Conservation (phyloP, 2,113 vertebrate species). For the Alethe diademata region DNA sequence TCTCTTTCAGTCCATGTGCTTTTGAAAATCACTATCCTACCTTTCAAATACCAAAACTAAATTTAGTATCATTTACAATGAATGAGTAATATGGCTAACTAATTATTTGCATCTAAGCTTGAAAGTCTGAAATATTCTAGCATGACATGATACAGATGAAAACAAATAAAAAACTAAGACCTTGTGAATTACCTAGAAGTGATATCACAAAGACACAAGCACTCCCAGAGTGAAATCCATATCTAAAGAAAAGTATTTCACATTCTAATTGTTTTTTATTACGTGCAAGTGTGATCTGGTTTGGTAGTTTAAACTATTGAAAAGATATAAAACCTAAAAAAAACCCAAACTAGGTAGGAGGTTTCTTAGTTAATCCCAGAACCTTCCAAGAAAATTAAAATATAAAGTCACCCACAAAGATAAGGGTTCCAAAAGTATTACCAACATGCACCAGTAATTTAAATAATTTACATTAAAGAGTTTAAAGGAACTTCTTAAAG, state of each 20-base stretch:
- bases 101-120: background rate
- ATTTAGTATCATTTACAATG: background rate
- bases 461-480: background rate
- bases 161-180: background rate
- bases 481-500: background rate
- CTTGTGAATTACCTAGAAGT: background rate
- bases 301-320: background rate
- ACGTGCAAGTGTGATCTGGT: background rate
- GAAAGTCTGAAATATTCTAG: background rate
- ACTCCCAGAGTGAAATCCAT: background rate
- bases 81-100: background rate
- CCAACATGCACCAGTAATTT: background rate
- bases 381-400: background rate
- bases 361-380: background rate
- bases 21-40: background rate
- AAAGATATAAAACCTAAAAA: no score
- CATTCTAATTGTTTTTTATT: background rate
- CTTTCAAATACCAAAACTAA: background rate
- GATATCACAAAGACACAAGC: background rate
- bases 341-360: background rate
- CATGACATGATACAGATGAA: background rate
- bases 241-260: background rate
- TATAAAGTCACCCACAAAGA: background rate
- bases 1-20: background rate
- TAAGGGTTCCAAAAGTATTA: background rate